Conservation (phyloP, 2,113 vertebrate genomes). For the Aplodontia rufa region DNA sequence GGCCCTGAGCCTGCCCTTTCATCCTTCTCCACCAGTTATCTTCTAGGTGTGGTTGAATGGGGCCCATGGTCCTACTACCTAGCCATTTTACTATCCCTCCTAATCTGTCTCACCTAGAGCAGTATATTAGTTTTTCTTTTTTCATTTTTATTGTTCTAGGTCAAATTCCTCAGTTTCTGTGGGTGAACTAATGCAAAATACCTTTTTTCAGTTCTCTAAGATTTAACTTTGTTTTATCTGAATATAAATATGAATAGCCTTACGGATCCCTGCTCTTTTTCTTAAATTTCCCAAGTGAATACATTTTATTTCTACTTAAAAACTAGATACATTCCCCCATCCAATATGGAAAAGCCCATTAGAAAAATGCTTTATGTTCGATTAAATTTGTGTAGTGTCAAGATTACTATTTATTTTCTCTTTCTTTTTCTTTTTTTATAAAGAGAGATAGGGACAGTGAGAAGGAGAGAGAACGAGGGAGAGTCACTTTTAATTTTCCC, state of each 20-base stretch:
- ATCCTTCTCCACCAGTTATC: too few relatives aligned
- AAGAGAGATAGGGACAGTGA: too few relatives aligned
- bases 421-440: too few relatives aligned
- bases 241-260: neutral
- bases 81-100: too few relatives aligned
- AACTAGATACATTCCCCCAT: neutral
- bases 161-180: neutral
- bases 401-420: neutral
- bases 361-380: neutral
- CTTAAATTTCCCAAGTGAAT: neutral
- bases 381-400: neutral
- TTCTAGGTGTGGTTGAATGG: too few relatives aligned
- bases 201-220: neutral
- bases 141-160: too few relatives aligned
- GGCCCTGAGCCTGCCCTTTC: too few relatives aligned
- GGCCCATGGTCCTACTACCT: too few relatives aligned
- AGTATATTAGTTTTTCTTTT: too few relatives aligned
- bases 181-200: neutral
- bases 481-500: too few relatives aligned
- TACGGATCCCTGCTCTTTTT: neutral
- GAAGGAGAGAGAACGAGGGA: too few relatives aligned
- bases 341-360: neutral
- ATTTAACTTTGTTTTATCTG: neutral
- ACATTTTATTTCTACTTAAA: neutral
- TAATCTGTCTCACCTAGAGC: too few relatives aligned